Conservation (phyloP, 1,140 invertebrate species). For the Ips typographus region DNA sequence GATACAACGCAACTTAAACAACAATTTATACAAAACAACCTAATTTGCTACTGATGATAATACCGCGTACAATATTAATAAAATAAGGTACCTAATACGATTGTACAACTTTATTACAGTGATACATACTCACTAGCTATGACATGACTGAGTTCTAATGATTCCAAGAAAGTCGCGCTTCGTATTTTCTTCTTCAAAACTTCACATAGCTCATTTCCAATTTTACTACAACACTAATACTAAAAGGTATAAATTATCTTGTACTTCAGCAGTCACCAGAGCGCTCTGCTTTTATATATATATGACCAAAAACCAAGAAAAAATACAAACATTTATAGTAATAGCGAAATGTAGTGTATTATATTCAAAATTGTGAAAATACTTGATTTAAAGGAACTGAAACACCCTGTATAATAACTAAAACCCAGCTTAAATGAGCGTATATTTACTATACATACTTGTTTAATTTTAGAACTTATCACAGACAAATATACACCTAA, state of each 20-base stretch:
- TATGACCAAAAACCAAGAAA: background rate
- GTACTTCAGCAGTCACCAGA: conserved; percentile 32
- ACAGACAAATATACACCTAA: background rate
- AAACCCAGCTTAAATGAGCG: background rate
- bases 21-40: conserved; percentile 3
- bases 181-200: background rate
- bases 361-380: background rate
- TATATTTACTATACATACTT: background rate
- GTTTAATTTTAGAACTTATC: background rate
- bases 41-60: background rate
- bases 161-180: background rate
- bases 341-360: background rate
- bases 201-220: background rate
- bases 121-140: background rate
- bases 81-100: no score
- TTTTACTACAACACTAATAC: background rate
- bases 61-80: background rate
- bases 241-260: conserved; percentile 30
- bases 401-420: background rate
- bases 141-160: background rate
- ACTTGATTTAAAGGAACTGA: background rate
- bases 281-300: conserved; percentile 28
- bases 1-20: background rate
- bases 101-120: background rate
- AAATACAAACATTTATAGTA: background rate